Evolutionary conservation across 2,113 vertebrate genomes (phyloP), one percentile per base, ranked within the genome.

Genomic region (Dascyllus trimaculatus): DNA sequence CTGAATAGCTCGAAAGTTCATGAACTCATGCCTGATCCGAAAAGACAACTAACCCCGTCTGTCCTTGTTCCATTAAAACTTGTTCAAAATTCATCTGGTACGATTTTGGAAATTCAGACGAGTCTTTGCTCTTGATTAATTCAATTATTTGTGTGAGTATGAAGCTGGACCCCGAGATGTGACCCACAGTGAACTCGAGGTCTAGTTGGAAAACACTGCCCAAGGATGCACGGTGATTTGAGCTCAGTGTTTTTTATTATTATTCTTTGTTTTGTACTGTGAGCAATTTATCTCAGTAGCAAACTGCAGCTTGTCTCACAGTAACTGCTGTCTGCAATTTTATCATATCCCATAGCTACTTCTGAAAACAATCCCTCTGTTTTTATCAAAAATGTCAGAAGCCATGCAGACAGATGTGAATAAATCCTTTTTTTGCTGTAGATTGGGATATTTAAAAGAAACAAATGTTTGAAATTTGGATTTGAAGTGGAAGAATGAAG

Each of bases 101-200:
- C 22, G 19, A 58, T 48, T 45, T 49, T 53, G n/a, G 22, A 52
- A 51, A 63, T 43, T 51, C 18, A 21, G 4, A 21, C 18, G 54
- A 82, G 45, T 15, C 45, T 53, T 25, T 15, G 35, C 21, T 67
- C 35, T 62, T 24, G 32, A 75, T 69, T 53, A 43, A 72, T 65
- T 71, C 21, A 74, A 45, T 60, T 53, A 79, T 81, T 83, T 75
- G 32, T 2, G 6, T 21, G 19, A 29, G 51, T 75, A 53, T 82
- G 25, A 57, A 80, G 52, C 29, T 35, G 48, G 57, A 57, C 4
- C 7, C 8, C 1, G 4, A 52, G 35, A 75, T n/a, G 1, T 68
- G 48, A 73, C 70, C 29, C 4, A 18, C 11, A 65, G 10, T 62
- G n/a, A 11, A 29, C 15, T 80, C 5, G 40, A 40, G 54, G 51